Conservation (phyloP, 2,797 vertebrate species). For the Petrocephalus sullivani region DNA sequence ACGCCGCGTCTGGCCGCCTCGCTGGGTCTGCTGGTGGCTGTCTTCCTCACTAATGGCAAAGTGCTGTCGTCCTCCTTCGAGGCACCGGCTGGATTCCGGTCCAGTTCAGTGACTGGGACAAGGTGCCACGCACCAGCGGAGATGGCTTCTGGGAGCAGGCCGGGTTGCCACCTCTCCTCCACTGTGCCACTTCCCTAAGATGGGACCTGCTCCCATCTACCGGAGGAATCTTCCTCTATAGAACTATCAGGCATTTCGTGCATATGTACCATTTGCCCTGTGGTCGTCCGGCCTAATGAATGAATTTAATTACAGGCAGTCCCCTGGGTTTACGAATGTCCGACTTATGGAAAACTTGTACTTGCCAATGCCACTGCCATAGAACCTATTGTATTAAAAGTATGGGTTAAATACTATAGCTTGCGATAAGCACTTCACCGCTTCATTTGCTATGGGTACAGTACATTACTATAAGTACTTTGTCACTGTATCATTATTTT, state of each 20-base stretch:
- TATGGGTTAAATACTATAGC: neutral
- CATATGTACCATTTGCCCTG: conserved; percentile 50
- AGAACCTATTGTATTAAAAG: neutral
- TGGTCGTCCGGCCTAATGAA: conserved; percentile 65
- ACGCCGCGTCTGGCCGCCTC: neutral
- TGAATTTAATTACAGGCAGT: conserved; percentile 53
- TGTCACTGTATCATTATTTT: neutral
- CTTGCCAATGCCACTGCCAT: neutral
- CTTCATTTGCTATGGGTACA: neutral
- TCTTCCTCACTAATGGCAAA: neutral
- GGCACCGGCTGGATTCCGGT: neutral
- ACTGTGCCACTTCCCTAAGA: neutral
- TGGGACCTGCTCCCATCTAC: conserved; percentile 10
- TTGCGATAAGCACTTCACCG: neutral
- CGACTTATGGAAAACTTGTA: too few species aligned
- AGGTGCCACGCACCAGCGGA: neutral
- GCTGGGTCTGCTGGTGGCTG: neutral
- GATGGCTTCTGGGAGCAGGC: neutral
- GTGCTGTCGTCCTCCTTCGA: neutral
- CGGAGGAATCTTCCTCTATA: conserved; percentile 26
- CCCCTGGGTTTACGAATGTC: too few species aligned
- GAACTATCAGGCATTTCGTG: conserved; percentile 43
- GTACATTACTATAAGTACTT: neutral
- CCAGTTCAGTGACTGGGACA: neutral
- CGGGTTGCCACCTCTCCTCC: neutral